Percentiles rank a stretch among this genome's conserved stretches.
These are phyloP conservation scores for Scaeva pyrastri DNA, from an alignment of 2,888 invertebrate genomes.

Conservation along the genomic window DNA sequence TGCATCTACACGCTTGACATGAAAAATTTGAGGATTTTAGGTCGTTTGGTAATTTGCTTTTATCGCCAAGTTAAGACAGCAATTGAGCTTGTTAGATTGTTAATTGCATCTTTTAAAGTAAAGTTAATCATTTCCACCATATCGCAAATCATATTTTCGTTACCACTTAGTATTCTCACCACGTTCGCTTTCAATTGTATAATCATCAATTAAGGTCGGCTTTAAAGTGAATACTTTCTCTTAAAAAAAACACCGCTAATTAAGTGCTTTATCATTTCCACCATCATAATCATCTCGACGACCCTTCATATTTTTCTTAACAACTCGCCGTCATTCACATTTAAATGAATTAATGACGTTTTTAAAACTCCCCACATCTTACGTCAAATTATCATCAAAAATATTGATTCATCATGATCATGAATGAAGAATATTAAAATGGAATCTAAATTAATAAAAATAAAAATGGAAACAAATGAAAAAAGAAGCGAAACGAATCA, in stretches of 20 bases:
- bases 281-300: neutral
- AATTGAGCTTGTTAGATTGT: conserved; percentile 2
- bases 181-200: conserved; percentile 23
- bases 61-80: neutral
- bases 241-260: neutral
- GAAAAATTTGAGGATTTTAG: conserved; percentile 9
- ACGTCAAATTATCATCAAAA: conserved; percentile 63
- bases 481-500: conserved; percentile 52
- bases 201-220: neutral
- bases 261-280: neutral
- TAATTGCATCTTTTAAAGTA: conserved; percentile 17
- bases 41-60: neutral
- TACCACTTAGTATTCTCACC: conserved; percentile 23
- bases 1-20: neutral
- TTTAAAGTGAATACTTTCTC: conserved; percentile 1
- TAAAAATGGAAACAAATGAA: too few species aligned
- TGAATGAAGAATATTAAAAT: neutral
- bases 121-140: conserved; percentile 6
- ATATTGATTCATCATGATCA: conserved; percentile 65
- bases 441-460: conserved; percentile 46
- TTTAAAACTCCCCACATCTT: conserved; percentile 12
- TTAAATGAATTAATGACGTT: conserved; percentile 21
- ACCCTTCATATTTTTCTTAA: neutral
- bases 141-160: neutral
- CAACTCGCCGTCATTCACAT: neutral